These are phyloP conservation scores for Beaufortia kweichowensis DNA, from an alignment of 2,113 vertebrate genomes.

Conservation along the genomic window DNA sequence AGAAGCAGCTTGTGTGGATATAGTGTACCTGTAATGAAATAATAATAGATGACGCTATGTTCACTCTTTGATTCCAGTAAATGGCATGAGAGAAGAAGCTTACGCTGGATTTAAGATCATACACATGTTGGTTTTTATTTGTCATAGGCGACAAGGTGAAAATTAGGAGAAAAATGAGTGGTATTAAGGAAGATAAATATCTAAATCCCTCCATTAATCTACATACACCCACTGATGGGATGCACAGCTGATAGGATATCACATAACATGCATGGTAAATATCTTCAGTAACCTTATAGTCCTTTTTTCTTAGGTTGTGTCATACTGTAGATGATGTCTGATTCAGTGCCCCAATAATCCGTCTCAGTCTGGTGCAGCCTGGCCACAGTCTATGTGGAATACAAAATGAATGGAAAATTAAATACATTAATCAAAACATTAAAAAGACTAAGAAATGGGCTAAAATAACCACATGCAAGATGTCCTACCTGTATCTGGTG, in stretches of 20 bases:
- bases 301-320: constrained; percentile 71
- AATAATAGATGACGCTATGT: constrained; percentile 4
- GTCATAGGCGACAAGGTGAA: constrained; percentile 1
- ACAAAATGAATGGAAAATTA: too few relatives aligned
- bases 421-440: too few relatives aligned
- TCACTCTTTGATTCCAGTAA: constrained; percentile 13
- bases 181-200: constrained; percentile 7
- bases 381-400: too few relatives aligned
- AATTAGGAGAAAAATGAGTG: constrained; percentile 3
- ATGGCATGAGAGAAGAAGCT: constrained; percentile 2
- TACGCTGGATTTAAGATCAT: constrained; percentile 8
- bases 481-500: too few relatives aligned
- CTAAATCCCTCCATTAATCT: constrained; percentile 20
- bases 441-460: too few relatives aligned
- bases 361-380: too few relatives aligned
- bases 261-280: neutral
- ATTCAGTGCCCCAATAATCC: too few relatives aligned
- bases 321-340: too few relatives aligned
- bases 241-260: constrained; percentile 14
- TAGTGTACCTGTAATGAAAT: neutral
- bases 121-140: constrained; percentile 1
- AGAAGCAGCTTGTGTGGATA: neutral
- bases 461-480: too few relatives aligned
- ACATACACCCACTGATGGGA: neutral
- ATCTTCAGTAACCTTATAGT: constrained; percentile 2